Percentiles rank a stretch among this genome's conserved stretches.
Conservation (phyloP, 2,888 invertebrate species). For the Meloe dianella region DNA sequence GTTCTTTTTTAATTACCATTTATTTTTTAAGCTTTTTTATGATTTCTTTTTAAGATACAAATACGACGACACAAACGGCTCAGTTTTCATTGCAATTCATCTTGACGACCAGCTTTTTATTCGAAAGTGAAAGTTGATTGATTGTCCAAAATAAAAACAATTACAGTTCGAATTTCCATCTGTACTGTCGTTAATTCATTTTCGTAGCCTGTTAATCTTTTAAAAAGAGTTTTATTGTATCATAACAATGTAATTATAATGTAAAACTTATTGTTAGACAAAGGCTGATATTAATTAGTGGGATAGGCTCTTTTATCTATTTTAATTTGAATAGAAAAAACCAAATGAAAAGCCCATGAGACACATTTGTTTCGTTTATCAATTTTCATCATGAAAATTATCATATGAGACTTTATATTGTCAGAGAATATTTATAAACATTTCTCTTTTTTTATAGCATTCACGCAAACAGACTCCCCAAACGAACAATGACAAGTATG, state of each 20-base stretch:
- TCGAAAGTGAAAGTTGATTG: no score
- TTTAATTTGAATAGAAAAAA: slow-evolving; percentile 8
- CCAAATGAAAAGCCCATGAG: slow-evolving; percentile 1
- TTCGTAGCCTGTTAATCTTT: no score
- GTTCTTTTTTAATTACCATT: no score
- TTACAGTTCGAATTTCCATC: no score
- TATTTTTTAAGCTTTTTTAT: no score
- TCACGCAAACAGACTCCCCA: not conserved
- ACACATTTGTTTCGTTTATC: slow-evolving; percentile 1
- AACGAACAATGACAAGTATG: not conserved
- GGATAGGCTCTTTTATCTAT: not conserved
- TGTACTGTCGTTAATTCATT: no score
- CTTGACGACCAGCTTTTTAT: no score
- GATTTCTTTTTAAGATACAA: no score
- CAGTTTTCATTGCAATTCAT: no score
- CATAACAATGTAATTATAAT: not conserved
- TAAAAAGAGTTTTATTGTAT: not conserved
- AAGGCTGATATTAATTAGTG: not conserved
- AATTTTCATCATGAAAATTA: not conserved
- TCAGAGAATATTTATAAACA: not conserved
- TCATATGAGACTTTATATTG: not conserved
- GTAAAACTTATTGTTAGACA: not conserved
- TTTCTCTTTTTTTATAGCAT: not conserved
- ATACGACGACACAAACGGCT: no score
- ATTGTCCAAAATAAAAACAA: no score